Conservation (phyloP, 2,797 vertebrate species). For the Cyprinodon diabolis region DNA sequence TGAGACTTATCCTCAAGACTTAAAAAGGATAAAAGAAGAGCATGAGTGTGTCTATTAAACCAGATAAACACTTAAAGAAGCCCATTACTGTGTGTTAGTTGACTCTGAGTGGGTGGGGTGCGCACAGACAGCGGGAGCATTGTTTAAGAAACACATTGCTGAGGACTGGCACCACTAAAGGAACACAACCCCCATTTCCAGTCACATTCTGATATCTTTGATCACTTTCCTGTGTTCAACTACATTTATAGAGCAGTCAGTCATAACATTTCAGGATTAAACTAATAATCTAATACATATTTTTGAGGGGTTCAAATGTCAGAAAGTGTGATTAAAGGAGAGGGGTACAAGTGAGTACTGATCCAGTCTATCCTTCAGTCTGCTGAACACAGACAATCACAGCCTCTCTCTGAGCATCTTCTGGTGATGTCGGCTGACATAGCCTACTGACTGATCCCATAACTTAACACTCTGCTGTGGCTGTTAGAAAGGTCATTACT, state of each 20-base stretch:
- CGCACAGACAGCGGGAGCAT: conserved; percentile 71
- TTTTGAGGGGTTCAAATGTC: background rate
- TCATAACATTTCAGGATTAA: background rate
- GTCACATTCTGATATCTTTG: conserved; percentile 28
- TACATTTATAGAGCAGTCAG: conserved; percentile 21
- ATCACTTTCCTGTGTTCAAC: conserved; percentile 34
- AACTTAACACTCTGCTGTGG: conserved; percentile 32
- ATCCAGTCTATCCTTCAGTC: conserved; percentile 52
- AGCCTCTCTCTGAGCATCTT: conserved; percentile 45
- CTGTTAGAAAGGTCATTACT: conserved; percentile 16
- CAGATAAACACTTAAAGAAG: conserved; percentile 70
- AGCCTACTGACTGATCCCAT: conserved; percentile 45
- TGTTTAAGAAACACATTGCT: conserved; percentile 63
- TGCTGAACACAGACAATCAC: conserved; percentile 62
- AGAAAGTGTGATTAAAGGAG: conserved; percentile 9
- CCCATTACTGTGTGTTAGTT: conserved; percentile 61
- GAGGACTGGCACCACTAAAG: conserved; percentile 60
- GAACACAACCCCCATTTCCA: conserved; percentile 66
- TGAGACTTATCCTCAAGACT: conserved; percentile 61
- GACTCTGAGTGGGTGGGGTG: conserved; percentile 68
- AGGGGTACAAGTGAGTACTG: conserved; percentile 1
- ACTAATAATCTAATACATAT: conserved; percentile 2
- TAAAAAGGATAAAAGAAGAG: conserved; percentile 57
- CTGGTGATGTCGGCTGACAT: conserved; percentile 44
- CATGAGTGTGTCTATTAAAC: conserved; percentile 65